Evolutionary conservation across 2,888 invertebrate species (phyloP).

Genomic region (Parthenolecanium corni): DNA sequence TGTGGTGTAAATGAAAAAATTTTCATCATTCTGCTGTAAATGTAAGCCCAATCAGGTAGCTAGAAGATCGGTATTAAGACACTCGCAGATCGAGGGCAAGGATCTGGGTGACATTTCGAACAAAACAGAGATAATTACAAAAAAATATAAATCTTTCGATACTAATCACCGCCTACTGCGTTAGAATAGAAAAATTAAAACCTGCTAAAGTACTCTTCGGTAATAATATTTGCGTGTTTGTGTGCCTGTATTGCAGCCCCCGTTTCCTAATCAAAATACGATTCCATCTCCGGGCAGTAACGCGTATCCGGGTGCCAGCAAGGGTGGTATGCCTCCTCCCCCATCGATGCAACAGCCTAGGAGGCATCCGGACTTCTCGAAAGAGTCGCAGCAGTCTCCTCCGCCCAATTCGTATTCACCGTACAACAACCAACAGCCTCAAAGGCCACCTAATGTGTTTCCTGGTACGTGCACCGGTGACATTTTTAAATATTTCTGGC

Average conservation of each 20-base stretch:
- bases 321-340: conserved; percentile 47
- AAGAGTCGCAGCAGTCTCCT: conserved; percentile 42
- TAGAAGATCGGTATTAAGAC: no score
- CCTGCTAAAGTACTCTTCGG: no score
- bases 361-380: conserved; percentile 73
- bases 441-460: conserved; percentile 48
- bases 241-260: not conserved
- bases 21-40: no score
- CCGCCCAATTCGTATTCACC: conserved; percentile 46
- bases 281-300: conserved; percentile 5
- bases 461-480: conserved; percentile 40
- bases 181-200: no score
- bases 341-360: conserved; percentile 52
- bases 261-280: conserved; percentile 18
- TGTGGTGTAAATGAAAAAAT: no score
- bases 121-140: no score
- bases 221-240: not conserved
- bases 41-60: no score
- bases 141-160: no score
- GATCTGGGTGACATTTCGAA: no score
- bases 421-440: conserved; percentile 45
- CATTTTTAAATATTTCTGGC: conserved; percentile 32
- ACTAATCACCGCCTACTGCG: no score
- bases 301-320: conserved; percentile 40
- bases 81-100: no score